Conservation (phyloP, 1,140 invertebrate genomes). For the Brachionus manjavacas region DNA sequence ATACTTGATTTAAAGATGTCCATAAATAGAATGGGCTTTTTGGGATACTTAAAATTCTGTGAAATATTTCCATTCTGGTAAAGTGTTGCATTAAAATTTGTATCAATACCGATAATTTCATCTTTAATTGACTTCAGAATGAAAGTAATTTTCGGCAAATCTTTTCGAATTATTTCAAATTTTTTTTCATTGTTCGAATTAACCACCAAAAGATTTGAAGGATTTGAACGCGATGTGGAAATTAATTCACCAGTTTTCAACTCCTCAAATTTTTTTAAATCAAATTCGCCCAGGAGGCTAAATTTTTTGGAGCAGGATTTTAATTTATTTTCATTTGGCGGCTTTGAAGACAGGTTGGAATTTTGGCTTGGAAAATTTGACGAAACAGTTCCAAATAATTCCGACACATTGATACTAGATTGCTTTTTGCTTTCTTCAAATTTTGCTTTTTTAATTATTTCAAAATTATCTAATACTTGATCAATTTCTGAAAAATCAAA, state of each 20-base stretch:
- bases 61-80: not conserved
- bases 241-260: not conserved
- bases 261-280: not conserved
- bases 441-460: not conserved
- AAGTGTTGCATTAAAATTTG: not conserved
- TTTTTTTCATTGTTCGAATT: not conserved
- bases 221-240: not conserved
- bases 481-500: not conserved
- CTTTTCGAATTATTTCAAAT: not conserved
- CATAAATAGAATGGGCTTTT: not conserved
- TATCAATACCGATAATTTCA: not conserved
- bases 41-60: not conserved
- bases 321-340: not conserved
- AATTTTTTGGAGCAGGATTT: not conserved
- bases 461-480: not conserved
- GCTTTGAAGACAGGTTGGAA: not conserved
- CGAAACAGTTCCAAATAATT: not conserved
- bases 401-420: not conserved
- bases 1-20: not conserved
- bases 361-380: not conserved
- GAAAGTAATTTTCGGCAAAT: not conserved
- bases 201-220: not conserved
- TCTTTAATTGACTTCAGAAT: not conserved
- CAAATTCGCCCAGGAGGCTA: not conserved
- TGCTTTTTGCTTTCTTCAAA: not conserved